Percentiles rank a stretch among this genome's conserved stretches.
Conservation (phyloP, 2,797 vertebrate genomes). For the Dallia pectoralis region DNA sequence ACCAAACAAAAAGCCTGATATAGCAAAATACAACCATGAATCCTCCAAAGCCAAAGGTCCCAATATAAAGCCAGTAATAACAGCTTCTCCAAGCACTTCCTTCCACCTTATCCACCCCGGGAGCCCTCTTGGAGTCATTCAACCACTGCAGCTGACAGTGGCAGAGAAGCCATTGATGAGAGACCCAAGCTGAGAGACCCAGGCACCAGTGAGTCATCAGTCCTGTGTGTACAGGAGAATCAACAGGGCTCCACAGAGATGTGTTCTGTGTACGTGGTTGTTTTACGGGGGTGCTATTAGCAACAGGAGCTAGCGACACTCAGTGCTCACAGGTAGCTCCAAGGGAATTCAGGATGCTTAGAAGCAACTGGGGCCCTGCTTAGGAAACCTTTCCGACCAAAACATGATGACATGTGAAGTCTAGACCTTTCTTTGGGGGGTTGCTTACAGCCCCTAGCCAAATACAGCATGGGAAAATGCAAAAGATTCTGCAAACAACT, state of each 20-base stretch:
- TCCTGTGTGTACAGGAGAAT: constrained; percentile 4
- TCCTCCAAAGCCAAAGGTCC: neutral
- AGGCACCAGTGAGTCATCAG: constrained; percentile 48
- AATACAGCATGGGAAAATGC: too few species aligned
- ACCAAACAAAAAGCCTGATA: neutral
- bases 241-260: constrained; percentile 24
- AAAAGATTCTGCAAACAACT: too few species aligned
- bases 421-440: too few species aligned
- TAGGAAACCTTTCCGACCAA: too few species aligned
- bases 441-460: too few species aligned
- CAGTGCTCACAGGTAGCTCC: neutral
- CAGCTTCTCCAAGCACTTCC: neutral
- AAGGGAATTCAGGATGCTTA: neutral
- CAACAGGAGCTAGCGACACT: constrained; percentile 8
- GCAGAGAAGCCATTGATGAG: constrained; percentile 22
- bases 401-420: too few species aligned
- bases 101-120: too few species aligned
- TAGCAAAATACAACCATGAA: neutral
- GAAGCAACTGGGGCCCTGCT: neutral
- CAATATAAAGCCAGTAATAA: neutral
- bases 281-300: constrained; percentile 18
- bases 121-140: neutral
- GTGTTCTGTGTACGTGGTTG: neutral
- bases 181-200: constrained; percentile 26
- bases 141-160: constrained; percentile 28